Conservation (phyloP, 2,888 invertebrate genomes). For the Scrobipalpa costella region DNA sequence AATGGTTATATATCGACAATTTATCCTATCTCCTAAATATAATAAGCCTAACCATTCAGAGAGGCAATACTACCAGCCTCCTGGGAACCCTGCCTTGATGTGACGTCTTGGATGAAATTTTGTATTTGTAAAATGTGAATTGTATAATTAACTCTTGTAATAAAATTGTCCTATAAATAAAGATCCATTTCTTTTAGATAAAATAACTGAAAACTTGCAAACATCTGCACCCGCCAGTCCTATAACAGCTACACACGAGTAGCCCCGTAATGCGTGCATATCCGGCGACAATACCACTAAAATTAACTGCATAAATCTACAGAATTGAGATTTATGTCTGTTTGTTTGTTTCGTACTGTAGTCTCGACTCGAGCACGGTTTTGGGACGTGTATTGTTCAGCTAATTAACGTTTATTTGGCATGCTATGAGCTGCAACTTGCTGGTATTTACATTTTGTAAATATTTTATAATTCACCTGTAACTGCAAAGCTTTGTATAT, state of each 20-base stretch:
- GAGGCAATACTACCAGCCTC: no score
- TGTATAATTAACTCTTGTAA: no score
- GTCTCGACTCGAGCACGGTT: constrained; percentile 32
- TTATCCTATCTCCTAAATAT: no score
- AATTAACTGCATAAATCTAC: constrained; percentile 56
- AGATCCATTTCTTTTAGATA: neutral
- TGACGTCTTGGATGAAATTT: no score
- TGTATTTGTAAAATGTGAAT: no score
- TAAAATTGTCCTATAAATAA: no score
- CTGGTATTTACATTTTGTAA: constrained; percentile 9
- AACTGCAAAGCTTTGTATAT: neutral
- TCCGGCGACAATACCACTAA: constrained; percentile 45
- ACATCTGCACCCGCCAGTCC: constrained; percentile 6
- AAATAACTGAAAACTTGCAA: neutral
- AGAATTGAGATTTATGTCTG: constrained; percentile 53
- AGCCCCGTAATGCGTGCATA: constrained; percentile 28
- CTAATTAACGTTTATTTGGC: constrained; percentile 36
- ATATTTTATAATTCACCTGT: constrained; percentile 4
- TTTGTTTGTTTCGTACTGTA: constrained; percentile 47
- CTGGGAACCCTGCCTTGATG: no score
- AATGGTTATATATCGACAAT: no score
- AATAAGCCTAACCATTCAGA: no score
- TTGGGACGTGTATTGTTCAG: constrained; percentile 31
- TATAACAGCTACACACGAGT: constrained; percentile 2
- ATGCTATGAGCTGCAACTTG: constrained; percentile 31